A percentile compares a stretch with the other conserved stretches of the same genome.
Conservation (phyloP, 2,888 invertebrate species). For the Calliopum simillimum region DNA sequence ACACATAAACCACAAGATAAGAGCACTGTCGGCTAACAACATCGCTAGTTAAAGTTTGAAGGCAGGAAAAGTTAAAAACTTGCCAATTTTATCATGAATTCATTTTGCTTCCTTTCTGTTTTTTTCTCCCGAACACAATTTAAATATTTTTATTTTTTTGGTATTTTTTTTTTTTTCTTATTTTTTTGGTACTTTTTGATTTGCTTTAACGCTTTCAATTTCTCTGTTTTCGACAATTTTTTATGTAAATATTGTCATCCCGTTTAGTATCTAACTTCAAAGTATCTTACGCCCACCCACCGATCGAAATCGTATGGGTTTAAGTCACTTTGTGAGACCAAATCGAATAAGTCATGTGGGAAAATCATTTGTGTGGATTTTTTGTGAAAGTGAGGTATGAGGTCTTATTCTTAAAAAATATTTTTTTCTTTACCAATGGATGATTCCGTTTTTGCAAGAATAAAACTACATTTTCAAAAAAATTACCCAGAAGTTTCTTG, state of each 20-base stretch:
- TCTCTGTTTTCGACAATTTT: constrained; percentile 23
- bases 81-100: constrained; percentile 31
- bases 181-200: background rate
- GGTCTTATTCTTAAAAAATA: no score
- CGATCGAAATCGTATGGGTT: no score
- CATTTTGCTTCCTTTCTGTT: constrained; percentile 19
- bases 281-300: no score
- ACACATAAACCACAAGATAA: constrained; percentile 15
- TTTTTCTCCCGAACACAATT: background rate
- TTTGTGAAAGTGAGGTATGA: no score
- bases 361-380: no score
- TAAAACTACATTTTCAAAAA: no score
- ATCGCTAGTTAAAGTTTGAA: background rate
- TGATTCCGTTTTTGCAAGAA: no score
- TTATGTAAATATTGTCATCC: constrained; percentile 19
- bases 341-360: no score
- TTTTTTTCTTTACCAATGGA: no score
- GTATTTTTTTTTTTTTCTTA: background rate
- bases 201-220: constrained; percentile 19
- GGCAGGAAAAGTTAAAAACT: constrained; percentile 19
- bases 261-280: no score
- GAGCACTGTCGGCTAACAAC: background rate
- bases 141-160: background rate
- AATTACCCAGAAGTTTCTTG: no score
- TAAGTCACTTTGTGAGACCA: no score